Conservation (phyloP, 2,113 vertebrate species). For the Chaenogobius annularis region DNA sequence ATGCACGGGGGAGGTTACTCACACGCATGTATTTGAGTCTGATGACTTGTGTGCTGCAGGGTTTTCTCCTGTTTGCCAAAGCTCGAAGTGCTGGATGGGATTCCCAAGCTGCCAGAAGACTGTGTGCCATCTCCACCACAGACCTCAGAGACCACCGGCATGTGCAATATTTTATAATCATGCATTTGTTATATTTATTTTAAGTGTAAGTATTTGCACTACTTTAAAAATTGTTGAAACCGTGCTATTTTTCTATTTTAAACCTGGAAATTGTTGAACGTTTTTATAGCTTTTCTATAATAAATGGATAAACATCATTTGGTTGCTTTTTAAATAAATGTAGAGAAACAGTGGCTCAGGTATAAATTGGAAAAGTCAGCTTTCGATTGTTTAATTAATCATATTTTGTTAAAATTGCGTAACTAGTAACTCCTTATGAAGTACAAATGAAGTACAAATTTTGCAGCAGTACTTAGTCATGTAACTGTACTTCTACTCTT, state of each 20-base stretch:
- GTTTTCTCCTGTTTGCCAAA: conserved; percentile 95
- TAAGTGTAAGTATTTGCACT: neutral
- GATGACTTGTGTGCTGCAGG: conserved; percentile 63
- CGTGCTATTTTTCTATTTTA: neutral
- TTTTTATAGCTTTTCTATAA: conserved; percentile 19
- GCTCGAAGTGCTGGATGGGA: conserved; percentile 88
- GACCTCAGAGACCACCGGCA: conserved; percentile 73
- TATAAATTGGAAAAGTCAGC: no score
- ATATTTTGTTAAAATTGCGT: no score
- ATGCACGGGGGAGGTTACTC: neutral
- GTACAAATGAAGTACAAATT: no score
- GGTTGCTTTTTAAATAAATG: neutral
- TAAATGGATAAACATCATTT: conserved; percentile 27
- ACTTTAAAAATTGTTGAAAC: neutral
- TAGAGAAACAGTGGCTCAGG: no score
- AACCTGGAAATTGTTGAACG: neutral
- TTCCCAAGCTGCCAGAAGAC: conserved; percentile 89
- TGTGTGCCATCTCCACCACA: conserved; percentile 59
- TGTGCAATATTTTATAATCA: conserved; percentile 83
- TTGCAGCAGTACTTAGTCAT: no score
- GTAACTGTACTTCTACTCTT: no score
- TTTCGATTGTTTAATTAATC: no score
- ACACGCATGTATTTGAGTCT: neutral
- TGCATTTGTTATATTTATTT: neutral
- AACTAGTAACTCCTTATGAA: no score